Base-by-base conservation (phyloP, 2,888 invertebrate genomes). In the Resseliella maxima region DNA sequence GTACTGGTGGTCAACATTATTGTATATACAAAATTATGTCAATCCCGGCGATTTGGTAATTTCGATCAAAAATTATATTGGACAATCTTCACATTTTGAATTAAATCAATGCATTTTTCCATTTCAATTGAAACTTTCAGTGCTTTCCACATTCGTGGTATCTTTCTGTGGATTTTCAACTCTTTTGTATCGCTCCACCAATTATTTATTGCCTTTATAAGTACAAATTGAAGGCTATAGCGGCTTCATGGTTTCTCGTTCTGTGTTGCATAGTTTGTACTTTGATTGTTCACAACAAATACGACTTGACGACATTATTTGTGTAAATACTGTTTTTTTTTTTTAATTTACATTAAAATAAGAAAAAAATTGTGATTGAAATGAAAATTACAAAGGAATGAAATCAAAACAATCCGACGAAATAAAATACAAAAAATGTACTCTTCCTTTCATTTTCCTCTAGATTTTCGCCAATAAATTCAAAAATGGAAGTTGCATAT, bases 111-210 rank as follows among this genome's bases (percentile, higher is more conserved):
- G 5, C 12, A 41, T 8, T 41, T 41, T 41, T 41, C 5, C 41
- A 18, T 83, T 38, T 41, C 41, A 8, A 41, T 41, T 41, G 41
- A n/a, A n/a, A 88, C 12, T 50, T 50, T 50, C 50, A 50, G 50
- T 50, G 50, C 50, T 50, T 50, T 18, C 15, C 15, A 50, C 50
- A 93, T 88, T 91, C 92, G 0, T 94, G 94, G 93, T 93, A 93
- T 88, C 89, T 94, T 64, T 92, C 93, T 5, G 92, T 93, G 18
- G 93, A 93, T 88, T 93, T 92, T 88, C 93, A 94, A 88, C 89
- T 93, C 72, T 93, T 92, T 88, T 90, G 92, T 88, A 87, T 93
- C 21, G 92, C 93, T 0, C 93, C 93, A 0, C 88, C 93, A 1
- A 89, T 93, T 86, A 90, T 93, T 2, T 91, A 92, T 86, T 91